A percentile compares a stretch with the other conserved stretches of the same genome.
Evolutionary conservation across 2,113 vertebrate genomes (phyloP).

Genomic region (Daphoenositta chrysoptera): DNA sequence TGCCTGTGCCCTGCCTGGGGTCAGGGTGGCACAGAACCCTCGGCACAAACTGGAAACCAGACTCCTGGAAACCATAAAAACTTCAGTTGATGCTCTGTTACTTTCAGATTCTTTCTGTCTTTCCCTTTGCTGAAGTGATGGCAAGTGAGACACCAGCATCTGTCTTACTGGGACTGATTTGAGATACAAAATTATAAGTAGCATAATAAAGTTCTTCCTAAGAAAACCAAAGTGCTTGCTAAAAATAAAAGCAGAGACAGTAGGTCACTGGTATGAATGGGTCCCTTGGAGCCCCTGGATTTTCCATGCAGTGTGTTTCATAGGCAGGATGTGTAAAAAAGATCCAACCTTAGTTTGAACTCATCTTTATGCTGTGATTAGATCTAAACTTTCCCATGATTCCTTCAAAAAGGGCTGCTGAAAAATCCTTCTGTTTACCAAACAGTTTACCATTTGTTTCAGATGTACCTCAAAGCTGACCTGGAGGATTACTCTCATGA

Average conservation of each 20-base stretch:
- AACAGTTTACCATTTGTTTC: slow-evolving; percentile 61
- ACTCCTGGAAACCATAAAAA: neutral
- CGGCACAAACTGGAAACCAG: neutral
- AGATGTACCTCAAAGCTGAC: slow-evolving; percentile 41
- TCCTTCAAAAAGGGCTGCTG: slow-evolving; percentile 11
- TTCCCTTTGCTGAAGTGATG: neutral
- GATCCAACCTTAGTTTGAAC: slow-evolving; percentile 41
- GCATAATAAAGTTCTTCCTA: neutral
- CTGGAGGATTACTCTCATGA: slow-evolving; percentile 47
- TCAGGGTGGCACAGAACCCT: neutral
- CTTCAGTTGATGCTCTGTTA: neutral
- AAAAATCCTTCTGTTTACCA: slow-evolving; percentile 55
- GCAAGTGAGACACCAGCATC: neutral
- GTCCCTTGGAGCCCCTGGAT: neutral
- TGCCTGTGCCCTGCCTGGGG: neutral
- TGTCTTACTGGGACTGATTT: neutral
- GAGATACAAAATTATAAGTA: neutral
- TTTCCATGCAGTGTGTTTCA: neutral
- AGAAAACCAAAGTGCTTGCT: neutral
- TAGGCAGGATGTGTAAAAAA: slow-evolving; percentile 23
- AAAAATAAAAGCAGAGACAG: neutral
- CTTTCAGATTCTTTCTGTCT: neutral
- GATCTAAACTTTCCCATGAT: slow-evolving; percentile 45
- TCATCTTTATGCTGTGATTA: slow-evolving; percentile 38
- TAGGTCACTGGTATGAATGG: neutral